A percentile compares a stretch with the other conserved stretches of the same genome.
These are phyloP conservation scores for Phengaris alcon DNA, from an alignment of 2,888 invertebrate species.

Conservation along the genomic window DNA sequence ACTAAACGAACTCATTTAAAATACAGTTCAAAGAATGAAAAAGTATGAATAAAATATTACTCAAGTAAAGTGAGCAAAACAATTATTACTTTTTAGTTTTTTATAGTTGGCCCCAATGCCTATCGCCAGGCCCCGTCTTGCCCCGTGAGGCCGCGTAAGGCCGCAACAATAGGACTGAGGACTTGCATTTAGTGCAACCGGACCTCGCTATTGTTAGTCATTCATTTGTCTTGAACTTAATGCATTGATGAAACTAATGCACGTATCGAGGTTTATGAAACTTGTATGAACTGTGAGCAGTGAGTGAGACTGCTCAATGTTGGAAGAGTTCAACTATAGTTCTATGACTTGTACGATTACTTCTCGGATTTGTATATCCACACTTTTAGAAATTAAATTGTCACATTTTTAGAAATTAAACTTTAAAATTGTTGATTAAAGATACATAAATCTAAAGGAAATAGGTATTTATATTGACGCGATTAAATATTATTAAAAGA, in stretches of 20 bases:
- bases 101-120: background rate
- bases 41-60: background rate
- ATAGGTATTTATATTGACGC: too few relatives aligned
- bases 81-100: background rate
- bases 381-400: too few relatives aligned
- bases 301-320: background rate
- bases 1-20: background rate
- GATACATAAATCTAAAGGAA: too few relatives aligned
- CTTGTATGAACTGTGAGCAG: background rate
- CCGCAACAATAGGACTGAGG: background rate
- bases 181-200: conserved; percentile 6
- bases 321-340: too few relatives aligned
- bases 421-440: too few relatives aligned
- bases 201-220: conserved; percentile 31
- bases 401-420: too few relatives aligned
- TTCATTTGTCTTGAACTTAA: conserved; percentile 45
- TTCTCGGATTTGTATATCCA: too few relatives aligned
- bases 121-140: background rate
- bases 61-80: conserved; percentile 5
- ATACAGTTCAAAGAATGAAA: background rate
- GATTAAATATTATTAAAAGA: too few relatives aligned
- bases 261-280: background rate
- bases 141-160: background rate
- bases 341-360: too few relatives aligned
- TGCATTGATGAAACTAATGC: conserved; percentile 43